Conservation (phyloP, 2,888 invertebrate species). For the Falcaria lacertinaria region DNA sequence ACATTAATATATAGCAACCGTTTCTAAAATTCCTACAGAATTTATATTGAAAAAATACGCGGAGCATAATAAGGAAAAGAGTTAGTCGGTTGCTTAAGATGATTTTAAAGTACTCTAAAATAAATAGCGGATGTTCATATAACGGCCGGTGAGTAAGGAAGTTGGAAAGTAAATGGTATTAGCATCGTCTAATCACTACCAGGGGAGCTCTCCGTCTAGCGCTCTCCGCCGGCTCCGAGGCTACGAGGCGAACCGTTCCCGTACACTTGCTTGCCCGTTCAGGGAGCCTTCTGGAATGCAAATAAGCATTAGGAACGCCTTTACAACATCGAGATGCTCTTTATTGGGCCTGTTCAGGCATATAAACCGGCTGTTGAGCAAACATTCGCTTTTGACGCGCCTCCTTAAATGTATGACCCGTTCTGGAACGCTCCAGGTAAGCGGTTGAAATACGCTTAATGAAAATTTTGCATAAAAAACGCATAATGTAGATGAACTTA, state of each 20-base stretch:
- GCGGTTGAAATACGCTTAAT: slow-evolving; percentile 13
- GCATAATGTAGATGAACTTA: slow-evolving; percentile 31
- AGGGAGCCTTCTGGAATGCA: slow-evolving; percentile 74
- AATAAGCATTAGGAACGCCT: slow-evolving; percentile 76
- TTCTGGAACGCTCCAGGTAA: slow-evolving; percentile 12
- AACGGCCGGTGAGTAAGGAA: slow-evolving; percentile 71
- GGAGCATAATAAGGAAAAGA: slow-evolving; percentile 25
- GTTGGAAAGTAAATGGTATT: slow-evolving; percentile 78
- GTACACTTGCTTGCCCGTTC: slow-evolving; percentile 67
- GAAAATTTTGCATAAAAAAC: slow-evolving; percentile 26
- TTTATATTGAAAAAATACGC: slow-evolving; percentile 14
- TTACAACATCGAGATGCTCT: slow-evolving; percentile 70
- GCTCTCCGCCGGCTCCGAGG: slow-evolving; percentile 47
- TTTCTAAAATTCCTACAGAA: slow-evolving; percentile 2
- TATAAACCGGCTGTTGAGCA: slow-evolving; percentile 56
- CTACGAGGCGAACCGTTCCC: slow-evolving; percentile 56
- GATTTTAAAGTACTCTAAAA: slow-evolving; percentile 65
- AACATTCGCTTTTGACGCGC: slow-evolving; percentile 48
- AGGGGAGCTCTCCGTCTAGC: slow-evolving; percentile 67
- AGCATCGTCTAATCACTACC: slow-evolving; percentile 77
- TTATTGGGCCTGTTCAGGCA: slow-evolving; percentile 68
- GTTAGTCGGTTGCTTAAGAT: slow-evolving; percentile 50
- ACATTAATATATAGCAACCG: too few relatives aligned
- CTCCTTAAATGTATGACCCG: slow-evolving; percentile 28
- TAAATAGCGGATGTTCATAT: slow-evolving; percentile 66